phyloP scores from a whole-genome alignment of 2,797 vertebrate species.

The Spondyliosoma cantharus region DNA sequence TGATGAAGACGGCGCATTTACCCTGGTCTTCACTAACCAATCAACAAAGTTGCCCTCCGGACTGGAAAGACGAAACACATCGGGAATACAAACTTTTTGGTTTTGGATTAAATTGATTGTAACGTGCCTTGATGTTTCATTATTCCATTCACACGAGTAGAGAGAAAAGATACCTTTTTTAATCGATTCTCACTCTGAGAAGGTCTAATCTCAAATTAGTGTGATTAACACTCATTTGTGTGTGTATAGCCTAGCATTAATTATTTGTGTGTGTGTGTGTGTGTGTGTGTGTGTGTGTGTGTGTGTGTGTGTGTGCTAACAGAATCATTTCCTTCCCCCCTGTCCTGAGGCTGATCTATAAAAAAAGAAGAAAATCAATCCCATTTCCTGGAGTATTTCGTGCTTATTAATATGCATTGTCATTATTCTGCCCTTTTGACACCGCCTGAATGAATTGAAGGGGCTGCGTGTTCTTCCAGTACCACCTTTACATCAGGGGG shows the following conservation, averaged over 20 bases:
- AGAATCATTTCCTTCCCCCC: slow-evolving; percentile 1
- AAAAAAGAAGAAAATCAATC: not conserved
- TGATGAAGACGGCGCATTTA: not conserved
- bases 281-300: not conserved
- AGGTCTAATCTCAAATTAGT: slow-evolving; percentile 17
- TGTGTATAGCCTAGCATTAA: not conserved
- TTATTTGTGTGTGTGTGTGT: slow-evolving; percentile 29
- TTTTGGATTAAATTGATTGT: not conserved
- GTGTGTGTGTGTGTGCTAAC: not conserved
- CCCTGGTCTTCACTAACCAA: slow-evolving; percentile 45
- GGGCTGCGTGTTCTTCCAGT: slow-evolving; percentile 4
- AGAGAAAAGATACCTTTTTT: not conserved
- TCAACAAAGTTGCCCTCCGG: slow-evolving; percentile 42
- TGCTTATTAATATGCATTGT: slow-evolving; percentile 43
- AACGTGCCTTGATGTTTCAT: not conserved
- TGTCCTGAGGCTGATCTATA: slow-evolving; percentile 21
- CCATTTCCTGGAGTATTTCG: slow-evolving; percentile 29
- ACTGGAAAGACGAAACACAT: not conserved
- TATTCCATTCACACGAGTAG: not conserved
- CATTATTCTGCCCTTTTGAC: slow-evolving; percentile 54
- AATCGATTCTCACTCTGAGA: slow-evolving; percentile 13
- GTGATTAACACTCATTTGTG: slow-evolving; percentile 30
- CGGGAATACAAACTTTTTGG: not conserved
- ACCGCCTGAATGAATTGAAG: slow-evolving; percentile 42
- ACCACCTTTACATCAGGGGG: slow-evolving; percentile 18